Evolutionary conservation across 2,113 vertebrate species (phyloP), one percentile per base, ranked within the genome.

Genomic region (Zapus hudsonius): DNA sequence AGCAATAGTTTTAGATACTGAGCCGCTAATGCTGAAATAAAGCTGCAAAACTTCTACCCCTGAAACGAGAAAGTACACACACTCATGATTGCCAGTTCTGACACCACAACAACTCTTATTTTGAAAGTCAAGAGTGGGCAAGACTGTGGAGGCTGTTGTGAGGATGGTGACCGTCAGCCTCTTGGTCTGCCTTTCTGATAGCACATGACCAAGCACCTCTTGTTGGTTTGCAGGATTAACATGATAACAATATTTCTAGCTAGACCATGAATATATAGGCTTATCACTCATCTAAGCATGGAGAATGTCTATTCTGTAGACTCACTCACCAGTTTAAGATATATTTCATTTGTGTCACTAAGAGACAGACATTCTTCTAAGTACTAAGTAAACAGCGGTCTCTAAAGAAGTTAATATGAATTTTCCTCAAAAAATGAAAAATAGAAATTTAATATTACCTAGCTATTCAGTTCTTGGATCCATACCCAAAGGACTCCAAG

Each of bases 1-100:
- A 96, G 95, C 70, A 95, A 33, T 61, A 94, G 55, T 74, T 67
- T 97, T 31, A 84, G 94, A 93, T 55, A 94, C 19, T 2, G 86
- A 70, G 52, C 78, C 96, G 29, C 38, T 70, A 42, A 89, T 67
- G 76, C 64, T 20, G 13, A 75, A 91, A 80, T 23, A 80, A 80
- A 89, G 22, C 13, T 59, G 17, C 1, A 38, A 73, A 67, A 38
- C 10, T 15, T 3, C 0, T 76, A 84, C 59, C 11, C 8, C 80
- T 72, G 44, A 83, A 29, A 31, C 73, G 29, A 95, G 38, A 95
- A 84, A 25, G 19, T 52, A 81, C 1, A 4, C 42, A 89, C 8
- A 63, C 0, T n/a, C n/a, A n/a, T n/a, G 0, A 69, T 38, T 82
- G 69, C 61, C 13, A 86, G 0, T n/a, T 8, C 73, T 86, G 76